Base-by-base conservation (phyloP, 2,113 vertebrate genomes). In the Podiceps cristatus region DNA sequence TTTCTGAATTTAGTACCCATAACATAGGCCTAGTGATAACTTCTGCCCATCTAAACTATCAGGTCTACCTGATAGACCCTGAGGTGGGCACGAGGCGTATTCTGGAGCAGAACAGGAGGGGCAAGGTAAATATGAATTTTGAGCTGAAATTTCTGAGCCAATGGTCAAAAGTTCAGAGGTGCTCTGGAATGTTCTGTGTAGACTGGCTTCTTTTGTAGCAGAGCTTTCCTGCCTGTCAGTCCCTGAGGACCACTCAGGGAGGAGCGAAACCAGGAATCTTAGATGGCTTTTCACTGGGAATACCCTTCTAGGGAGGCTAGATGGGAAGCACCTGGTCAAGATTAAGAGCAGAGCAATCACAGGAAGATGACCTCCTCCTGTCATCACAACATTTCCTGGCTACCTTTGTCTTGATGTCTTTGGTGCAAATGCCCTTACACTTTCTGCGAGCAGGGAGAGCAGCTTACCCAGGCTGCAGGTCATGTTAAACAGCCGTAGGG, bases 401-500 rank as follows among this genome's bases (percentile, higher is more conserved):
- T 45, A 24, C 22, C 49, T 88, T 88, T 82, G 25, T 72, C 47
- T 37, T 29, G 33, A 66, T 74, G 28, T n/a, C 58, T 93, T 93
- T 1, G 7, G 49, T 42, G 31, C n/a, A 60, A 85, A 11, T 69
- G 64, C 29, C 42, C 33, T 66, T 33, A 23, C 23, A 24, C 35
- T 88, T 28, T 42, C 24, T 53, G 24, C 37, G 25, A 52, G 53
- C 18, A 47, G 50, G 67, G 44, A 69, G 37, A 59, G 35, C 55
- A 66, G 64, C 25, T 52, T 11, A 4, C 20, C 29, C 23, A 52
- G n/a, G 50, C 74, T 94, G 4, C 29, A 40, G 69, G 55, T 74
- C 29, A 7, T 25, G 8, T 74, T 64, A 58, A 52, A 20, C 10
- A 62, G 35, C 55, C 4, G 0, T 7, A 0, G 0, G 24, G 78